A percentile compares a stretch with the other conserved stretches of the same genome.
Conservation (phyloP, 2,113 vertebrate species). For the Hylia prasina region DNA sequence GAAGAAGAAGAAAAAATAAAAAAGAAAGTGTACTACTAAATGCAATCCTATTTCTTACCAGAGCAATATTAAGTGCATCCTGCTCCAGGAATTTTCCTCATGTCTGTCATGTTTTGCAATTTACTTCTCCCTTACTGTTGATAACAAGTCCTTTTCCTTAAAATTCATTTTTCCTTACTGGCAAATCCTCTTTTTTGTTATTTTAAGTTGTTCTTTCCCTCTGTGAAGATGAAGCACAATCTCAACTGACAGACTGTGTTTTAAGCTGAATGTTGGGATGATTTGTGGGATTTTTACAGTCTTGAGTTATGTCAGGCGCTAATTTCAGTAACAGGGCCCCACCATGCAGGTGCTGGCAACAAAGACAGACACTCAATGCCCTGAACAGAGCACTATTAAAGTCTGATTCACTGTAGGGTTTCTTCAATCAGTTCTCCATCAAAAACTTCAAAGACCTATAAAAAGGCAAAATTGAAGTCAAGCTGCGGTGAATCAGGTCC, state of each 20-base stretch:
- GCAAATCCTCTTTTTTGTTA: neutral
- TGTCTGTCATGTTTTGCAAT: neutral
- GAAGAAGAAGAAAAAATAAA: no score
- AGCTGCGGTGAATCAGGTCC: neutral
- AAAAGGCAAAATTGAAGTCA: neutral
- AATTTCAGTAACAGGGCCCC: neutral
- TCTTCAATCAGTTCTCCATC: neutral
- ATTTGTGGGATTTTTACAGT: neutral
- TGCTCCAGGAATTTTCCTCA: neutral
- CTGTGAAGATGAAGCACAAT: neutral
- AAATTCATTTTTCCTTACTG: neutral
- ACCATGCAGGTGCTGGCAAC: neutral
- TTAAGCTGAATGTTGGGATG: neutral
- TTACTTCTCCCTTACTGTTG: neutral
- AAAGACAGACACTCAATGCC: neutral
- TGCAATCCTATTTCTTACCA: neutral
- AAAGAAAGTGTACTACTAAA: neutral
- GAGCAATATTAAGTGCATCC: neutral
- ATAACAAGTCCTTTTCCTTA: neutral
- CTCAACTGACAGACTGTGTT: neutral
- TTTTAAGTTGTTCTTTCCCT: neutral
- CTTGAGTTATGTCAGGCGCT: neutral
- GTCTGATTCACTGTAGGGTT: neutral
- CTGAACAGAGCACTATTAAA: neutral
- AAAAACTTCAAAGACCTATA: neutral